Evolutionary conservation across 1,140 invertebrate species (phyloP).

Genomic region (Magallana angulata): DNA sequence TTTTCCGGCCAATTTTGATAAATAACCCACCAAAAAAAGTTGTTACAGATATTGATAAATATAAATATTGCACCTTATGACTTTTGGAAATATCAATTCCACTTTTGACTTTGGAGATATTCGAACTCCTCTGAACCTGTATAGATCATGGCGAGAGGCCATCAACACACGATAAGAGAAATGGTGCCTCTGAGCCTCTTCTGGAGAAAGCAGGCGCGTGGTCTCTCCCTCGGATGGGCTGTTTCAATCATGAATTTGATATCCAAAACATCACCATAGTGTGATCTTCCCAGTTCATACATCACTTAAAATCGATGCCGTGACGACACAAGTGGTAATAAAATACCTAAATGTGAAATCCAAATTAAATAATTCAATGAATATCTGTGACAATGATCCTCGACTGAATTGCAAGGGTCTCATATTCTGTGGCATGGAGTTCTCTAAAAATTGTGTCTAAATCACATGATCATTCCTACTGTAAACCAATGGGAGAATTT

Average conservation of each 20-base stretch:
- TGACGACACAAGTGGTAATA: conserved; percentile 24
- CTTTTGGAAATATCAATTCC: not conserved
- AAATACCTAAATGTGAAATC: conserved; percentile 18
- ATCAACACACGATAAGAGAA: not conserved
- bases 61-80: not conserved
- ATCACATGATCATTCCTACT: not conserved
- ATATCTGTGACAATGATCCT: not conserved
- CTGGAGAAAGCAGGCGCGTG: not conserved
- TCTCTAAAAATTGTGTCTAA: not conserved
- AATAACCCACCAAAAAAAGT: too few relatives aligned
- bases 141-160: not conserved
- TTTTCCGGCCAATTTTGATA: too few relatives aligned
- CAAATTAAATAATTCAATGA: conserved; percentile 35
- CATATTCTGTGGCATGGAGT: not conserved
- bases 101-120: not conserved
- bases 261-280: conserved; percentile 26
- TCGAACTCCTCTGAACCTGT: not conserved
- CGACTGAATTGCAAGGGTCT: not conserved
- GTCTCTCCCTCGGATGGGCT: conserved; percentile 16
- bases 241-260: conserved; percentile 31
- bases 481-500: not conserved
- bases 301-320: conserved; percentile 23
- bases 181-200: not conserved
- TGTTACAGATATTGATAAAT: not conserved
- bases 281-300: conserved; percentile 19